Evolutionary conservation across 2,888 invertebrate genomes (phyloP).

Genomic region (Sesamia inferens): DNA sequence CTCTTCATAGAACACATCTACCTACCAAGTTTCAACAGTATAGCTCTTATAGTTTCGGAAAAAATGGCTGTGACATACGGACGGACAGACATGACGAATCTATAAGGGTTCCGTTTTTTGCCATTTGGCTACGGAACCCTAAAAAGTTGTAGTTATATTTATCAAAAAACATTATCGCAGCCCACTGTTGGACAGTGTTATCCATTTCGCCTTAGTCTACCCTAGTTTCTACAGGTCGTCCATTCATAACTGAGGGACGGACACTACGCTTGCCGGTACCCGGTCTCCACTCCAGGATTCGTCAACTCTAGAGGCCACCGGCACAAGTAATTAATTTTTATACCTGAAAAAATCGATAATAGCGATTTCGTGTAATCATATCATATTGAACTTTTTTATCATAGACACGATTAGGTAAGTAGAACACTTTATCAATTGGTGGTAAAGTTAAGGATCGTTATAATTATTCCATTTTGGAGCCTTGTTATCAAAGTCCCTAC

Average conservation of each 20-base stretch:
- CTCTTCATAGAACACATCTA: too few relatives aligned
- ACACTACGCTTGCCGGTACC: neutral
- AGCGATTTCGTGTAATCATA: neutral
- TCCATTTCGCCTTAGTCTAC: too few relatives aligned
- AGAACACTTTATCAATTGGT: neutral
- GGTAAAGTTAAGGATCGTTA: neutral
- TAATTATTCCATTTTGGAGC: neutral
- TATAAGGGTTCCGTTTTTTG: too few relatives aligned
- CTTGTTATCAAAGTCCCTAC: neutral
- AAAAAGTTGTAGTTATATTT: neutral
- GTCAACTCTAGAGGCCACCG: neutral
- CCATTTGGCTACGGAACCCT: too few relatives aligned
- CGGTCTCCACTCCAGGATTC: neutral
- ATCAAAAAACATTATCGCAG: neutral
- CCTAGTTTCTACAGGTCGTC: too few relatives aligned
- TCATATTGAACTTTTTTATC: neutral
- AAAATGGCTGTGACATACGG: too few relatives aligned
- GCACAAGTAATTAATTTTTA: neutral
- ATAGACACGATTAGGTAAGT: conserved; percentile 13
- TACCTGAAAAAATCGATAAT: neutral
- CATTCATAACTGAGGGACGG: neutral
- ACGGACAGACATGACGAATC: too few relatives aligned
- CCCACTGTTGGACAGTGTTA: too few relatives aligned
- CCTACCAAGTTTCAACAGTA: too few relatives aligned
- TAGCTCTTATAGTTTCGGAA: too few relatives aligned